Base-by-base conservation (phyloP, 2,888 invertebrate genomes). In the Volucella zonaria region DNA sequence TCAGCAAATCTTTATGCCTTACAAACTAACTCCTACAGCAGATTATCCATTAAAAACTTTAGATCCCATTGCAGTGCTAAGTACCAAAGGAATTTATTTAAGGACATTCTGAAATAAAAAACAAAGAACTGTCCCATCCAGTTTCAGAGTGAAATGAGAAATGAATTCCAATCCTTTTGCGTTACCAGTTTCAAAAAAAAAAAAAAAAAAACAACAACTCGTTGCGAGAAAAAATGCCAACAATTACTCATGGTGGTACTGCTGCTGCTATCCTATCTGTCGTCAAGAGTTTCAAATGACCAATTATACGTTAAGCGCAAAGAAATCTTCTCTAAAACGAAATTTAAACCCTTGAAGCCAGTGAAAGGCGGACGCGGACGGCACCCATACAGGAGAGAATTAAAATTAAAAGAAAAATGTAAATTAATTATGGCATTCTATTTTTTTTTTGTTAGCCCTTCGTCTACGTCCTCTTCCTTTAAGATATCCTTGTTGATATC, bases 301-400 rank as follows among this genome's bases (percentile, higher is more conserved):
- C 85, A 85, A 85, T 85, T 85, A 85, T 81, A 73, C 85, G 76
- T 67, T 71, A 81, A 85, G 76, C 74, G 81, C 62, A 80, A 85
- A 68, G 76, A 85, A 76, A 85, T 85, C 76, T 73, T 58, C 71
- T 73, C 71, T 56, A 68, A 85, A 81, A 81, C 71, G 76, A 73
- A 85, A 85, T 73, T 76, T 73, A 85, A 73, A 73, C 76, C 85
- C 85, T 51, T 31, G 18, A 38, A 76, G 80, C 85, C 43, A 66
- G 71, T 70, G 54, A 62, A 62, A 49, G 51, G 23, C 68, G 49
- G 31, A 6, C 0, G 31, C 31, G 31, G 31, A 6, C 56, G 23
- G 43, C 51, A 14, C 62, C 67, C 76, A 49, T 61, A 70, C 61
- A 58, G 51, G 40, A 58, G 76, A 73, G 64, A 73, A 81, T 71